phyloP scores from a whole-genome alignment of 2,888 invertebrate genomes.

The Aphidius colemani region DNA sequence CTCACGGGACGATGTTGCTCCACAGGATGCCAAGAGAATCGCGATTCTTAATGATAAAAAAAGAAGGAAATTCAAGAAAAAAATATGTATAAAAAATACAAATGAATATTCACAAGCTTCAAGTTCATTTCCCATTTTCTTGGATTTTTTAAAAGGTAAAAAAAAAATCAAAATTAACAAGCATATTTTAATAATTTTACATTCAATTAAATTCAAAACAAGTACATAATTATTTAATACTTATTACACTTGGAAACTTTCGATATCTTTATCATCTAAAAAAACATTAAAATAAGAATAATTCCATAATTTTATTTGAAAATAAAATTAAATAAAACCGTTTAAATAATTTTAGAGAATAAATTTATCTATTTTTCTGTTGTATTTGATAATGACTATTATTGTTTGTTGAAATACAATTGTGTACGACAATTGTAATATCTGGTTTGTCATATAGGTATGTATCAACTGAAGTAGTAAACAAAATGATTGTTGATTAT shows the following conservation, averaged over 20 bases:
- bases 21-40: conserved; percentile 31
- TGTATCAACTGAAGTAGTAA: conserved; percentile 22
- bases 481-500: conserved; percentile 18
- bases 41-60: conserved; percentile 27
- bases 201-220: conserved; percentile 8
- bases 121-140: conserved; percentile 13
- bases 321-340: too few relatives aligned
- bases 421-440: neutral
- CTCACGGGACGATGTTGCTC: conserved; percentile 28
- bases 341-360: neutral
- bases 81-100: conserved; percentile 25
- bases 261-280: neutral
- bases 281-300: neutral
- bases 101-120: conserved; percentile 41
- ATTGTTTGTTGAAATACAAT: too few relatives aligned
- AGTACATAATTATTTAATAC: neutral
- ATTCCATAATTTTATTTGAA: too few relatives aligned
- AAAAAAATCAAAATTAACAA: neutral
- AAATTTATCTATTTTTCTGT: too few relatives aligned
- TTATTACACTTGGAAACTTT: neutral
- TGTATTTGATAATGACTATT: too few relatives aligned
- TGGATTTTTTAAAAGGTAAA: neutral
- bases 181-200: neutral
- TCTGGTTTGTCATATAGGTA: conserved; percentile 19
- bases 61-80: conserved; percentile 20